Conservation (phyloP, 37 sponge, comb jelly and placozoan species). For the Oopsacas minuta region DNA sequence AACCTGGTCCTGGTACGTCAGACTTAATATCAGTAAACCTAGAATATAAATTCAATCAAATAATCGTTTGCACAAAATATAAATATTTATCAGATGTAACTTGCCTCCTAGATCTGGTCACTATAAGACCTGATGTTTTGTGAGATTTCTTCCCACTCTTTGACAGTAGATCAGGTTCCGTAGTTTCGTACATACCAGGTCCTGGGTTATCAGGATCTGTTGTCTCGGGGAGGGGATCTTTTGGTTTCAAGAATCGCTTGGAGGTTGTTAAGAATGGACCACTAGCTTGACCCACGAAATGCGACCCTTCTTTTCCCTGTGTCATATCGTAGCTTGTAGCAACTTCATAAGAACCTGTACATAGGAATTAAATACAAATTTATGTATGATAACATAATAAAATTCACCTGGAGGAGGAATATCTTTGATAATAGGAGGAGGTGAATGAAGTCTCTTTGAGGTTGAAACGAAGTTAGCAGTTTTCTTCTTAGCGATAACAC, state of each 20-base stretch:
- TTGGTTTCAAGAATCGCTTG: conserved; percentile 48
- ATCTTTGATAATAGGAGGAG: conserved; percentile 45
- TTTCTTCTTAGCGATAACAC: neutral
- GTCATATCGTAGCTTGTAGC: conserved; percentile 33
- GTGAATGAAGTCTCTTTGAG: conserved; percentile 43
- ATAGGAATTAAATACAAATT: neutral
- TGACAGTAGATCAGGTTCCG: neutral
- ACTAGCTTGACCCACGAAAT: neutral
- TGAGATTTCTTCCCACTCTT: conserved; percentile 23
- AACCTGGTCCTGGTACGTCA: conserved; percentile 57
- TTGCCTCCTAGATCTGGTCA: conserved; percentile 11
- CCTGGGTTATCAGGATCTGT: conserved; percentile 65
- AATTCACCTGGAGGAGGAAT: conserved; percentile 24
- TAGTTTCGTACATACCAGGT: conserved; percentile 55
- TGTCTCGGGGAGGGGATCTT: conserved; percentile 50
- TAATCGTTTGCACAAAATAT: neutral
- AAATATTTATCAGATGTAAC: neutral
- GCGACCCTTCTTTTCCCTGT: conserved; percentile 37
- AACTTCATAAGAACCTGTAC: conserved; percentile 72
- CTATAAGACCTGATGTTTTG: conserved; percentile 16
- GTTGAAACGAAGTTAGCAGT: conserved; percentile 55
- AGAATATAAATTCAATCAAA: neutral
- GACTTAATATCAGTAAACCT: conserved; percentile 31
- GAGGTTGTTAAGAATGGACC: conserved; percentile 55
- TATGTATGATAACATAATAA: neutral